Evolutionary conservation across 2,888 invertebrate genomes (phyloP), one percentile per base, ranked within the genome.

Genomic region (Halocaridina rubra): DNA sequence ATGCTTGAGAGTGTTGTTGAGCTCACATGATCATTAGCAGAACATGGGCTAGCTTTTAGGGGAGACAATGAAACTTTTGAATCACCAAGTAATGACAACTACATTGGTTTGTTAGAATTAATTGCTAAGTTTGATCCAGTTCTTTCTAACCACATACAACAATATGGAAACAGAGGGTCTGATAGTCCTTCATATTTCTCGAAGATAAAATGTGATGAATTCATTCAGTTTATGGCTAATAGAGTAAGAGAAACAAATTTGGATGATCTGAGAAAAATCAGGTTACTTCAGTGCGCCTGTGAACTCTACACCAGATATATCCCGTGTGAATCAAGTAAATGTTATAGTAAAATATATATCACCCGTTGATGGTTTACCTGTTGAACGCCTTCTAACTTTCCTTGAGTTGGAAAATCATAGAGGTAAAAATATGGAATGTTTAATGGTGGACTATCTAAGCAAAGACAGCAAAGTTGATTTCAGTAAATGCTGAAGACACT

Each of bases 201-300:
- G 2, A 69, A 71, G 39, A 64, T 53, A 72, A 91, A 90, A 90
- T 90, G 91, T 91, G 90, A 85, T 85, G 78, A 87, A 88, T 75
- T 87, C 59, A 87, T 88, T 67, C 69, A 85, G 64, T 27, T 85
- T 57, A 87, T 88, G 80, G 87, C 87, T 69, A 74, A 82, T 39
- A 76, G 71, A 69, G 88, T 80, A 74, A n/a, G n/a, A n/a, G n/a
- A n/a, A n/a, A 85, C 82, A 80, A 86, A 82, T 87, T 88, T 84
- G 67, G 80, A 88, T 76, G 72, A 88, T 74, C 46, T 89, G n/a
- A 77, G 86, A 67, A 82, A 75, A 29, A 80, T 80, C 88, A 84
- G 76, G 81, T 7, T 84, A 88, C 61, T 88, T 86, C 82, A 88
- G 87, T 86, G 87, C 86, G 53, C 85, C 80, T 84, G 88, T 89